Evolutionary conservation across 92 coral and sea anemone species (phyloP).

Genomic region (Micromussa lordhowensis): DNA sequence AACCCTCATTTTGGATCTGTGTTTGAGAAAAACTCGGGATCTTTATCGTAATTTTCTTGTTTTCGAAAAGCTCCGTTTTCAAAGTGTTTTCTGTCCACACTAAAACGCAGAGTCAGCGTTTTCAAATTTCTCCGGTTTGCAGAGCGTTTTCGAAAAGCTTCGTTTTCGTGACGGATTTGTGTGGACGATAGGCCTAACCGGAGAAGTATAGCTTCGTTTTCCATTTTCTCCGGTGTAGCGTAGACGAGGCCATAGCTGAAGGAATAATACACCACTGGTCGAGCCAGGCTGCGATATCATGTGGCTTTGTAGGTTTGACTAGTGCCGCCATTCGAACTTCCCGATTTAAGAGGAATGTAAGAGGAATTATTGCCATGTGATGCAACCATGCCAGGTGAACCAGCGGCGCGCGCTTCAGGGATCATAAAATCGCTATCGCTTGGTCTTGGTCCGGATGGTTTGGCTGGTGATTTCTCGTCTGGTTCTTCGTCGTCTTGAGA

Average conservation of each 20-base stretch:
- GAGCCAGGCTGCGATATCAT: not conserved
- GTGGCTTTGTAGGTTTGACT: constrained; percentile 18
- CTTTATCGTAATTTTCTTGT: too few relatives aligned
- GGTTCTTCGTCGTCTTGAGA: constrained; percentile 12
- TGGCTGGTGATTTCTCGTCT: constrained; percentile 23
- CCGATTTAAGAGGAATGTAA: constrained; percentile 32
- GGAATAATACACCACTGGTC: not conserved
- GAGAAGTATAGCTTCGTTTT: too few relatives aligned
- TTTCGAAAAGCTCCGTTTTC: too few relatives aligned
- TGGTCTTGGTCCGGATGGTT: constrained; percentile 39
- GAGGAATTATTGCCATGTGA: constrained; percentile 3
- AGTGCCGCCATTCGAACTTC: constrained; percentile 28
- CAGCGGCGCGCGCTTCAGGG: constrained; percentile 21
- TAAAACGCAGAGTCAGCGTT: too few relatives aligned
- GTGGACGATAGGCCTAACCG: too few relatives aligned
- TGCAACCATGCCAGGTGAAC: not conserved
- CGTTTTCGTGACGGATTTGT: too few relatives aligned
- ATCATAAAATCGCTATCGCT: constrained; percentile 32
- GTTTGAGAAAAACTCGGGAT: too few relatives aligned
- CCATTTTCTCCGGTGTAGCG: not conserved
- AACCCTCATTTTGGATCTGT: too few relatives aligned
- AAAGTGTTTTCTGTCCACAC: too few relatives aligned
- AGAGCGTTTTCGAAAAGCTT: too few relatives aligned
- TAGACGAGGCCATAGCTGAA: not conserved
- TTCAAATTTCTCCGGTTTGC: too few relatives aligned